Evolutionary conservation across 2,113 vertebrate genomes (phyloP).

Genomic region (Junco hyemalis): DNA sequence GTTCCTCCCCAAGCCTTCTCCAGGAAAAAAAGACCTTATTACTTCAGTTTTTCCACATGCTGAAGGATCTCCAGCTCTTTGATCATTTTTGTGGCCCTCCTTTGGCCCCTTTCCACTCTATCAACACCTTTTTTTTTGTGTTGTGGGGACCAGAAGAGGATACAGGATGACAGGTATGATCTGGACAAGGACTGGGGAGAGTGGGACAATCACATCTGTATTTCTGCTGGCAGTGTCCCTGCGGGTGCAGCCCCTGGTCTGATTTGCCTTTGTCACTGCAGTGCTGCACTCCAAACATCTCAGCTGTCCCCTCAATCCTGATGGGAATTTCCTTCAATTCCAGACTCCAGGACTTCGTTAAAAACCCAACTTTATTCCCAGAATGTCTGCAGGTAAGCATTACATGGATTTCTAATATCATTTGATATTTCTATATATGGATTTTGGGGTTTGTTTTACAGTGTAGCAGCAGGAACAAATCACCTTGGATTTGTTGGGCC

Average conservation of each 20-base stretch:
- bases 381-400: background rate
- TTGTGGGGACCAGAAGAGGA: background rate
- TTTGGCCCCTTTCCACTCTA: background rate
- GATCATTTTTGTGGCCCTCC: background rate
- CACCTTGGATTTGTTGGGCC: background rate
- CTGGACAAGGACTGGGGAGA: background rate
- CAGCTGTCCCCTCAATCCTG: background rate
- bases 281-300: background rate
- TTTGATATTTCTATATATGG: rapidly evolving
- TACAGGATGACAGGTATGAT: background rate
- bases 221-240: background rate
- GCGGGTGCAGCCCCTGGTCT: background rate
- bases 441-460: background rate
- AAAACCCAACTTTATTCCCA: background rate
- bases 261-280: background rate
- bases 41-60: background rate
- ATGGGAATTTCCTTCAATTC: background rate
- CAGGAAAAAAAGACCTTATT: background rate
- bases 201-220: background rate
- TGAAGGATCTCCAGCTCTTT: background rate
- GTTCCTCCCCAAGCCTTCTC: background rate
- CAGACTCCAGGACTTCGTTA: no score
- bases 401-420: rapidly evolving
- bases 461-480: rapidly evolving
- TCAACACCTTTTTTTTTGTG: background rate